These are phyloP conservation scores for Clarias fuscus DNA, from an alignment of 2,797 vertebrate genomes.

Conservation along the genomic window DNA sequence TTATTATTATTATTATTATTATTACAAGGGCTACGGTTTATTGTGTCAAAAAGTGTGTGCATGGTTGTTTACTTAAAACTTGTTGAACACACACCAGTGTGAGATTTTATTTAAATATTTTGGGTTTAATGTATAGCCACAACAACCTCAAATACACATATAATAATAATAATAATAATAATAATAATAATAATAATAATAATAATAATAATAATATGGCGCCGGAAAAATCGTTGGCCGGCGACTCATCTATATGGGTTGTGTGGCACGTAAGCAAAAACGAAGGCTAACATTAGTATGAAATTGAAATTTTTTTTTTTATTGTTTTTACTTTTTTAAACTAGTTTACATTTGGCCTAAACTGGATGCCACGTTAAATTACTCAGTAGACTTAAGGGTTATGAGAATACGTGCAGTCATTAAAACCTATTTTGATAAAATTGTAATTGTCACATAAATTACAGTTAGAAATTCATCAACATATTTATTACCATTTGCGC, in stretches of 20 bases:
- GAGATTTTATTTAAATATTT: not conserved
- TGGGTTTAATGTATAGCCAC: not conserved
- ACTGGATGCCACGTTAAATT: not conserved
- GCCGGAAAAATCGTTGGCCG: not conserved
- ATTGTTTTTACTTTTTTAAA: not conserved
- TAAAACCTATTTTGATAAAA: not conserved
- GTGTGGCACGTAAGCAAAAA: not conserved
- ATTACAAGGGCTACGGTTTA: not conserved
- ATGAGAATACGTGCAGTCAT: not conserved
- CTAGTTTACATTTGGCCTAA: not conserved
- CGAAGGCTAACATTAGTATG: not conserved
- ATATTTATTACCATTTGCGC: not conserved
- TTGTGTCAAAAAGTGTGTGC: not conserved
- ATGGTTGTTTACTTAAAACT: not conserved
- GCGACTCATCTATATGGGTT: not conserved
- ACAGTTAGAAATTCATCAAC: not conserved
- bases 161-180: not conserved
- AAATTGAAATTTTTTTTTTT: too few relatives aligned
- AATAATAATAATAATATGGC: not conserved
- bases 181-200: not conserved
- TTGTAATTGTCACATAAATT: not conserved
- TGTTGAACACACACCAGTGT: not conserved
- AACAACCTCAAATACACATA: not conserved
- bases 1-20: not conserved
- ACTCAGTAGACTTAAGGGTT: not conserved